A percentile compares a stretch with the other conserved stretches of the same genome.
Conservation (phyloP, 2,113 vertebrate species). For the Engystomops pustulosus region DNA sequence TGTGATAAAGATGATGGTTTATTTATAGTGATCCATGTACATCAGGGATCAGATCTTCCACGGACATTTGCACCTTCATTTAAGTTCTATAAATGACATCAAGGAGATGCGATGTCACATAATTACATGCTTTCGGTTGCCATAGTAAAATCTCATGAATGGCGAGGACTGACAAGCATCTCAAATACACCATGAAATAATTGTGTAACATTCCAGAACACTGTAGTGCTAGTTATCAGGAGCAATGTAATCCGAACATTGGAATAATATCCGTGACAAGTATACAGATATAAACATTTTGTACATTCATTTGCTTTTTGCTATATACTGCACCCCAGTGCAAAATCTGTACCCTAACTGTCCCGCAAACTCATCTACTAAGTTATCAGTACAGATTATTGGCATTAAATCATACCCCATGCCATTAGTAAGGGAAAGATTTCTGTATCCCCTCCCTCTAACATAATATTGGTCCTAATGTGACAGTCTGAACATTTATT, state of each 20-base stretch:
- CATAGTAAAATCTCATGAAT: conserved; percentile 15
- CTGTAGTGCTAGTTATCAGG: not conserved
- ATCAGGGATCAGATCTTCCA: not conserved
- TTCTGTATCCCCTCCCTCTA: not conserved
- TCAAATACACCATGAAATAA: conserved; percentile 3
- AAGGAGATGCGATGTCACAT: conserved; percentile 32
- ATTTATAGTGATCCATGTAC: no score
- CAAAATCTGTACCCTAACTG: no score
- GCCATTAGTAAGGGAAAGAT: conserved; percentile 10
- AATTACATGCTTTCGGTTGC: conserved; percentile 8
- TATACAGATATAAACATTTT: not conserved
- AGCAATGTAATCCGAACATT: not conserved
- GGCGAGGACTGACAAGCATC: conserved; percentile 18
- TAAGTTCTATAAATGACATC: conserved; percentile 10
- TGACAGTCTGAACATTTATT: conserved; percentile 26
- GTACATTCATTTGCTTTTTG: not conserved
- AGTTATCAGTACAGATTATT: not conserved
- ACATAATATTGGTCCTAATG: conserved; percentile 16
- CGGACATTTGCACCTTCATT: not conserved
- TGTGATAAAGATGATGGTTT: not conserved
- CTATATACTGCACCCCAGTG: not conserved
- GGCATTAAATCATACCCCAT: not conserved
- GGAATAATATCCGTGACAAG: not conserved
- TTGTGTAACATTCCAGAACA: not conserved
- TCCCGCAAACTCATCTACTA: no score